Percentiles rank a stretch among this genome's conserved stretches.
These are phyloP conservation scores for Gymnarchus niloticus DNA, from an alignment of 2,113 vertebrate genomes.

Conservation along the genomic window DNA sequence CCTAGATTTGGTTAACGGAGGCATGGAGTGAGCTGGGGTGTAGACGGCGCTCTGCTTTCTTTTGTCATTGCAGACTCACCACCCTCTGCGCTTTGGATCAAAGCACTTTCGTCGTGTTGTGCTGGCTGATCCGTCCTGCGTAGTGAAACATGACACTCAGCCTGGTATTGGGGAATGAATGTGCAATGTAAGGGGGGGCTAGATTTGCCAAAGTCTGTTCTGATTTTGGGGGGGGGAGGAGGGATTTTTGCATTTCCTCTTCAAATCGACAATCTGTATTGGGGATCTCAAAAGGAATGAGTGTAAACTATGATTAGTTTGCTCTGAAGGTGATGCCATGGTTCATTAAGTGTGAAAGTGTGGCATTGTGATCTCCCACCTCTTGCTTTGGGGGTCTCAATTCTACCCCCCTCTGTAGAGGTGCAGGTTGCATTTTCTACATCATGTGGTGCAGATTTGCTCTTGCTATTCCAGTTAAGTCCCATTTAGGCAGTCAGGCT, in stretches of 20 bases:
- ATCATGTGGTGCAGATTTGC: not conserved
- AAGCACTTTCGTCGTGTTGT: too few relatives aligned
- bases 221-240: not conserved
- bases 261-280: not conserved
- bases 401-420: not conserved
- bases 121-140: not conserved
- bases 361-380: not conserved
- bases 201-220: not conserved
- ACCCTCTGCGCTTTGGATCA: too few relatives aligned
- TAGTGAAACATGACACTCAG: not conserved
- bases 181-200: not conserved
- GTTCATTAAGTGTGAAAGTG: not conserved
- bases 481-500: not conserved
- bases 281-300: not conserved
- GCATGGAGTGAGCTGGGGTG: not conserved
- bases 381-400: not conserved
- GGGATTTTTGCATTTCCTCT: not conserved
- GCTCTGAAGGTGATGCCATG: not conserved
- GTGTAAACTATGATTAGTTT: not conserved
- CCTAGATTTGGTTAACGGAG: slow-evolving; percentile 2
- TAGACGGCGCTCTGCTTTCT: not conserved
- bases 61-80: not conserved
- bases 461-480: not conserved
- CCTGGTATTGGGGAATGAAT: not conserved
- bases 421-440: not conserved